Conservation (phyloP, 2,797 vertebrate species). For the Pipistrellus pygmaeus region DNA sequence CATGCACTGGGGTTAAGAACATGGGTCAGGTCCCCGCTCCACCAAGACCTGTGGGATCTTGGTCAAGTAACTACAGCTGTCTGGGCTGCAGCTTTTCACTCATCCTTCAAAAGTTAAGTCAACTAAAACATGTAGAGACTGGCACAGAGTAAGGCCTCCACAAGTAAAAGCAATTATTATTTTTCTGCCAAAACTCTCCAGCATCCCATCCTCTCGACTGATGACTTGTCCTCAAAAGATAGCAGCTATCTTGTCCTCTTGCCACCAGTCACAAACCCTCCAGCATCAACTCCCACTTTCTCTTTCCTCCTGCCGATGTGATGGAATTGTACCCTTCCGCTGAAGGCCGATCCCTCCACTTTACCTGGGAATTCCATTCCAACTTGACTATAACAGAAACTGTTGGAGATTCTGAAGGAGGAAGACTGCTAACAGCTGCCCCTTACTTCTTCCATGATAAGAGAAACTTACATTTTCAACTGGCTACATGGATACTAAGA, state of each 20-base stretch:
- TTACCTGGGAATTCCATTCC: background rate
- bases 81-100: background rate
- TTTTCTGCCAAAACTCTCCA: background rate
- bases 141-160: background rate
- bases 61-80: background rate
- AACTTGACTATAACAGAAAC: background rate
- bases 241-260: background rate
- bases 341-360: background rate
- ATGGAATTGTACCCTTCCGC: background rate
- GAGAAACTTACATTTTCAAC: background rate
- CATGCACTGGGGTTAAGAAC: background rate
- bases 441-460: background rate
- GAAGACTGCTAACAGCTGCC: background rate
- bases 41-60: background rate
- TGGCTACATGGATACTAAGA: background rate
- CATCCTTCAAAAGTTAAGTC: constrained; percentile 17
- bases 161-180: background rate
- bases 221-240: background rate
- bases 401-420: background rate
- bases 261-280: background rate
- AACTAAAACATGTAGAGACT: background rate
- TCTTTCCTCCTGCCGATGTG: background rate
- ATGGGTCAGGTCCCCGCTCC: accelerated
- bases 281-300: background rate
- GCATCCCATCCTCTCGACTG: too few species aligned